A percentile compares a stretch with the other conserved stretches of the same genome.
phyloP scores from a whole-genome alignment of 2,888 invertebrate species.

The Masnerella sp. region DNA sequence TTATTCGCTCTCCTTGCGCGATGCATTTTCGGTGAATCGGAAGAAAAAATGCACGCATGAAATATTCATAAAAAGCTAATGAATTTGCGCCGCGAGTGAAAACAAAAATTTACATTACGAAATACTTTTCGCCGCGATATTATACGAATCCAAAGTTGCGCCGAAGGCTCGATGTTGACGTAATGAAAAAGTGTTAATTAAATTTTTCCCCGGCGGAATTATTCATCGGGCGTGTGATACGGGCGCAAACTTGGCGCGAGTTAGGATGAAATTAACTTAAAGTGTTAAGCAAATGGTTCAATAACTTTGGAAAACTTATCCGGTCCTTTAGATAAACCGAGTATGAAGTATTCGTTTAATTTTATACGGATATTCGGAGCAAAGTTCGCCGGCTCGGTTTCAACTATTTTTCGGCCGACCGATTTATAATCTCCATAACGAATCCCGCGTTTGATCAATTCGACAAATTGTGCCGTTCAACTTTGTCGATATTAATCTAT shows the following conservation, averaged over 20 bases:
- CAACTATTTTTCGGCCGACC: slow-evolving; percentile 30
- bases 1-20: too few relatives aligned
- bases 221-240: slow-evolving; percentile 29
- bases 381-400: slow-evolving; percentile 22
- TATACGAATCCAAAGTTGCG: too few relatives aligned
- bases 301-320: slow-evolving; percentile 51
- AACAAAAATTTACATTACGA: too few relatives aligned
- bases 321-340: slow-evolving; percentile 43
- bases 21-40: too few relatives aligned
- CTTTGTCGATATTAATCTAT: too few relatives aligned
- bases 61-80: too few relatives aligned
- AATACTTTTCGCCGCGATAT: too few relatives aligned
- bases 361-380: slow-evolving; percentile 39
- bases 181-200: slow-evolving; percentile 24
- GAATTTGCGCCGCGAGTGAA: too few relatives aligned
- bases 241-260: slow-evolving; percentile 27
- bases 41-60: too few relatives aligned
- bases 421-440: slow-evolving; percentile 25
- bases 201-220: slow-evolving; percentile 24
- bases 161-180: too few relatives aligned
- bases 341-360: slow-evolving; percentile 51
- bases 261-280: slow-evolving; percentile 47
- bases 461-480: background rate
- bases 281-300: slow-evolving; percentile 55
- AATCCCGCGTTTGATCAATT: slow-evolving; percentile 20